phyloP scores from a whole-genome alignment of 2,113 vertebrate genomes.

The Talpa occidentalis region DNA sequence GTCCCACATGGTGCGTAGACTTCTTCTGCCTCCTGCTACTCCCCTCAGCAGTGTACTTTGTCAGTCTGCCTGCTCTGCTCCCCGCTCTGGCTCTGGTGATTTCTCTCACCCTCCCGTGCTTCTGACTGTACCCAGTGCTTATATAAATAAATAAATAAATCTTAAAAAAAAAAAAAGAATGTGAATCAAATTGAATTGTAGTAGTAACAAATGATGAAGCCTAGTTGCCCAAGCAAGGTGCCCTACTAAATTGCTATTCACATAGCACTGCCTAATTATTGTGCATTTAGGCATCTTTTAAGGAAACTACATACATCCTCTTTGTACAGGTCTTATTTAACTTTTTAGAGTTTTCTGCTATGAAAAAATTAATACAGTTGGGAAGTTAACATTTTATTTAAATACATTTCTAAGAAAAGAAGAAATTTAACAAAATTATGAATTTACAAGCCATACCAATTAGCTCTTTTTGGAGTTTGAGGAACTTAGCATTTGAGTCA shows the following conservation, averaged over 20 bases:
- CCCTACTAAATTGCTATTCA: neutral
- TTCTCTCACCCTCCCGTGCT: too few species aligned
- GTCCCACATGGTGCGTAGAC: too few species aligned
- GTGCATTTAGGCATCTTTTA: neutral
- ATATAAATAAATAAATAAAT: too few species aligned
- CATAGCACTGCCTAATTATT: neutral
- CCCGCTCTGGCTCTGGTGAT: too few species aligned
- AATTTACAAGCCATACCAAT: neutral
- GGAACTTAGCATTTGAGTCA: neutral
- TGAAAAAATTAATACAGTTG: neutral
- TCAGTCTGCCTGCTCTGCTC: too few species aligned
- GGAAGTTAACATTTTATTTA: conserved; percentile 7
- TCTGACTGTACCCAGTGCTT: too few species aligned
- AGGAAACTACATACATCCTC: neutral
- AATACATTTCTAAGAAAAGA: conserved; percentile 41
- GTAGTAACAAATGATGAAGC: neutral
- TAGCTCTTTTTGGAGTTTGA: neutral
- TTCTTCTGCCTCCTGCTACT: too few species aligned
- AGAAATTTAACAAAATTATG: conserved; percentile 13
- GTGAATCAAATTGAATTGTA: neutral
- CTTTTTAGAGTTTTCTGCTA: neutral
- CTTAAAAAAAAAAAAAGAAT: too few species aligned
- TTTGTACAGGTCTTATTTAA: neutral
- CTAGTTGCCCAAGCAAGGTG: neutral
- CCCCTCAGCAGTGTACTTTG: too few species aligned